A percentile compares a stretch with the other conserved stretches of the same genome.
These are phyloP conservation scores for Crotophaga sulcirostris DNA, from an alignment of 2,113 vertebrate species.

Conservation along the genomic window DNA sequence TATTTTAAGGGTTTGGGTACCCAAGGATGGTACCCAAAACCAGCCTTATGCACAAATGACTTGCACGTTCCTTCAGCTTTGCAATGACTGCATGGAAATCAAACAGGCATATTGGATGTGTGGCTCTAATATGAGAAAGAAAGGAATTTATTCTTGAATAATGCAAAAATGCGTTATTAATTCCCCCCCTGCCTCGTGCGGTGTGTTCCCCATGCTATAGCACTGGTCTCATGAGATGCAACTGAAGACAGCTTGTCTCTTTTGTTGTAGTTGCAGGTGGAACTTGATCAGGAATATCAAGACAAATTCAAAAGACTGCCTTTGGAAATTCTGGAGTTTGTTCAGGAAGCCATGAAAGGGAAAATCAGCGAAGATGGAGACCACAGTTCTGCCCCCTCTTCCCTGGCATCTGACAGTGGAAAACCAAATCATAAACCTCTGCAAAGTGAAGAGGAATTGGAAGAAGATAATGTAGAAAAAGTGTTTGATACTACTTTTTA, in stretches of 20 bases:
- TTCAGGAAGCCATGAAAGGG: conserved; percentile 94
- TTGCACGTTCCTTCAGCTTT: conserved; percentile 23
- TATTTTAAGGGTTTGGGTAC: conserved; percentile 6
- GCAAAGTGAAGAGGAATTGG: conserved; percentile 86
- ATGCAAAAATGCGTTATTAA: neutral
- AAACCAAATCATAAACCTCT: conserved; percentile 85
- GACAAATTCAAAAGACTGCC: conserved; percentile 97
- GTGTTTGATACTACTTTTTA: conserved; percentile 91
- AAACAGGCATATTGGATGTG: neutral
- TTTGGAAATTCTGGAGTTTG: conserved; percentile 96
- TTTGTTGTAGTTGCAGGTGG: conserved; percentile 86
- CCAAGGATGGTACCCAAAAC: neutral
- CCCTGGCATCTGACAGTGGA: conserved; percentile 74
- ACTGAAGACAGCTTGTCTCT: conserved; percentile 49
- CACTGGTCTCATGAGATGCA: neutral
- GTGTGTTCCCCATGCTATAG: neutral
- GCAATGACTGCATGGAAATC: conserved; percentile 42
- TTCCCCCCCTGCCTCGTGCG: neutral
- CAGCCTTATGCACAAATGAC: neutral
- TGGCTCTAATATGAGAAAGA: neutral
- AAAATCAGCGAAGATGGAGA: conserved; percentile 84
- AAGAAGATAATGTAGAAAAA: conserved; percentile 83
- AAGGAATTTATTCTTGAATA: neutral
- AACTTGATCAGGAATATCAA: conserved; percentile 97
- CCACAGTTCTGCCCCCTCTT: conserved; percentile 72